phyloP scores from a whole-genome alignment of 2,888 invertebrate genomes.

The Eudiplozoon nipponicum region DNA sequence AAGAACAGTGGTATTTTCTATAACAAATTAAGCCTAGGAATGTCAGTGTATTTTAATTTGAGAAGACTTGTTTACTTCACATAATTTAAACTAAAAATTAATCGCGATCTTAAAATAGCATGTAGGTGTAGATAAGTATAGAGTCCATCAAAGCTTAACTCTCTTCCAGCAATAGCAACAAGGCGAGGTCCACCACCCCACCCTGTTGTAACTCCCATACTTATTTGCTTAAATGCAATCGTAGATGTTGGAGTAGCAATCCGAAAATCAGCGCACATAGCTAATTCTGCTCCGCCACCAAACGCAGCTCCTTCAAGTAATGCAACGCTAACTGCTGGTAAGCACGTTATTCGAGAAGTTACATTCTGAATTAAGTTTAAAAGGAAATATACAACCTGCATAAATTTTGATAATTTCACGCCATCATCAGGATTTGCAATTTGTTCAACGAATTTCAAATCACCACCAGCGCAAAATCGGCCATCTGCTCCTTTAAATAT shows the following conservation, averaged over 20 bases:
- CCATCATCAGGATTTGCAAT: conserved; percentile 23
- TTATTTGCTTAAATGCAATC: conserved; percentile 29
- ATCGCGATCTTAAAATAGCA: no score
- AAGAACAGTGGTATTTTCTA: no score
- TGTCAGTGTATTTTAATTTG: no score
- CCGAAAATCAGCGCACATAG: conserved; percentile 30
- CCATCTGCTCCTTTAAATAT: conserved; percentile 28
- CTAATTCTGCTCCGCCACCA: conserved; percentile 32
- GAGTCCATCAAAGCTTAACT: no score
- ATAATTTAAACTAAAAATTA: no score
- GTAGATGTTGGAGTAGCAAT: conserved; percentile 24
- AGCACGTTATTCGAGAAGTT: conserved; percentile 24
- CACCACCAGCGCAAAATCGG: conserved; percentile 33
- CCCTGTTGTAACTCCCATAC: conserved; percentile 30
- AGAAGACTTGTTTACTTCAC: no score
- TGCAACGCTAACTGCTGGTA: conserved; percentile 30
- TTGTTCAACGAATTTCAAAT: conserved; percentile 22
- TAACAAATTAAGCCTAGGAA: no score
- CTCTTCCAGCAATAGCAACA: no score
- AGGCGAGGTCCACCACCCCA: conserved; percentile 31
- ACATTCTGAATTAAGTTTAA: no score
- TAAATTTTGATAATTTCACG: conserved; percentile 27
- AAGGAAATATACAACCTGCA: no score
- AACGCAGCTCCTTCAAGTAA: conserved; percentile 30
- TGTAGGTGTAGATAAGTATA: no score